Conservation (phyloP, 2,797 vertebrate species). For the Xiphophorus birchmanni region DNA sequence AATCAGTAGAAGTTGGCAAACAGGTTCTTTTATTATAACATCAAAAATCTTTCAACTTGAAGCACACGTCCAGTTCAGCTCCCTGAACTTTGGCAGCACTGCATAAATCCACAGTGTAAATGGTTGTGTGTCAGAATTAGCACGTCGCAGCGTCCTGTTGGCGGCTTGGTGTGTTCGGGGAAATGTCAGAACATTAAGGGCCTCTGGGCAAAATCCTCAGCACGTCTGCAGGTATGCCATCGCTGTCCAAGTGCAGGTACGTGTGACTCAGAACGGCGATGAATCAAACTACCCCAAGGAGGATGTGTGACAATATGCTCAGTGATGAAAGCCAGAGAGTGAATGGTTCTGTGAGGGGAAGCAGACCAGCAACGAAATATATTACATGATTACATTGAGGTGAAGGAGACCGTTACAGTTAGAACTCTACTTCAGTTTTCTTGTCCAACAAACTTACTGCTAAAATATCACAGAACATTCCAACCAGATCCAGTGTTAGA, state of each 20-base stretch:
- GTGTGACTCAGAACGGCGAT: constrained; percentile 52
- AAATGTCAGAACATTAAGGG: constrained; percentile 45
- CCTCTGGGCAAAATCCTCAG: constrained; percentile 1
- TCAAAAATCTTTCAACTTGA: constrained; percentile 29
- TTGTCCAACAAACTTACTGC: constrained; percentile 47
- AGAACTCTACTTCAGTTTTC: constrained; percentile 51
- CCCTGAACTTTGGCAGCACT: constrained; percentile 18
- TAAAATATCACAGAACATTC: constrained; percentile 48
- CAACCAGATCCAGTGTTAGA: constrained; percentile 15
- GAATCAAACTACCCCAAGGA: constrained; percentile 38
- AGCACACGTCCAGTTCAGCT: constrained; percentile 28
- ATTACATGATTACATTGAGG: constrained; percentile 57
- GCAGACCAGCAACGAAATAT: constrained; percentile 60
- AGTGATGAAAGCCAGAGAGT: constrained; percentile 65
- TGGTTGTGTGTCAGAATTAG: constrained; percentile 21
- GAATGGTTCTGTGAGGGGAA: constrained; percentile 58
- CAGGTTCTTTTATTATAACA: constrained; percentile 23
- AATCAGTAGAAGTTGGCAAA: constrained; percentile 32
- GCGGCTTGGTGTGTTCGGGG: constrained; percentile 17
- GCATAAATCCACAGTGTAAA: constrained; percentile 15
- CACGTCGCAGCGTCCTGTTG: constrained; percentile 25
- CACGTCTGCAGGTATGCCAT: constrained; percentile 24
- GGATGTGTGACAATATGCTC: constrained; percentile 34
- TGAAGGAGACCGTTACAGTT: constrained; percentile 46
- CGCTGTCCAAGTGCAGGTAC: constrained; percentile 36